These are phyloP conservation scores for Leptobrachium ailaonicum DNA, from an alignment of 2,113 vertebrate species.

Conservation along the genomic window DNA sequence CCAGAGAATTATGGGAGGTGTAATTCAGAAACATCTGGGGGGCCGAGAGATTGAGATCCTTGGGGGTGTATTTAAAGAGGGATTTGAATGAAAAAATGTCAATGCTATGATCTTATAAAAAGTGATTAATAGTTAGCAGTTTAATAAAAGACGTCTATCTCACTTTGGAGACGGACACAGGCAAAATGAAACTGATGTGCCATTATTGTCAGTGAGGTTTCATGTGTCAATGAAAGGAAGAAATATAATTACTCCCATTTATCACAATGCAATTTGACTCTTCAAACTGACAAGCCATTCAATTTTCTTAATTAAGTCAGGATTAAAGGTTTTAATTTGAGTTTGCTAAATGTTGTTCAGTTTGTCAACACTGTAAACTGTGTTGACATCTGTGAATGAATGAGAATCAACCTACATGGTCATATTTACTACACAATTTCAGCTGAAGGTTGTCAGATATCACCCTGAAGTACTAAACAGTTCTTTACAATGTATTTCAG, in stretches of 20 bases:
- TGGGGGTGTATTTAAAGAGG: too few species aligned
- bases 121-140: too few species aligned
- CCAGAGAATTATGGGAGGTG: too few species aligned
- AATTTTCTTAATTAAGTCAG: constrained; percentile 13
- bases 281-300: constrained; percentile 34
- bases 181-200: neutral
- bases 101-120: too few species aligned
- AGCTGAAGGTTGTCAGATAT: too few species aligned
- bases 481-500: too few species aligned
- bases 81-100: too few species aligned
- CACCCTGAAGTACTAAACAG: too few species aligned
- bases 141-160: too few species aligned
- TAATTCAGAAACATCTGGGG: too few species aligned
- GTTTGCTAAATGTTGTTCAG: neutral
- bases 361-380: neutral
- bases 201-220: neutral
- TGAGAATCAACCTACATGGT: neutral
- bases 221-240: constrained; percentile 14
- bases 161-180: neutral
- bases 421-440: too few species aligned
- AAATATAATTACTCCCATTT: constrained; percentile 12
- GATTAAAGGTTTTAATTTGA: constrained; percentile 5
- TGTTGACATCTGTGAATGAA: neutral
- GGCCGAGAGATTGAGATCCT: too few species aligned
- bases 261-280: constrained; percentile 44